Base-by-base conservation (phyloP, 2,888 invertebrate genomes). In the Lymantria monacha region DNA sequence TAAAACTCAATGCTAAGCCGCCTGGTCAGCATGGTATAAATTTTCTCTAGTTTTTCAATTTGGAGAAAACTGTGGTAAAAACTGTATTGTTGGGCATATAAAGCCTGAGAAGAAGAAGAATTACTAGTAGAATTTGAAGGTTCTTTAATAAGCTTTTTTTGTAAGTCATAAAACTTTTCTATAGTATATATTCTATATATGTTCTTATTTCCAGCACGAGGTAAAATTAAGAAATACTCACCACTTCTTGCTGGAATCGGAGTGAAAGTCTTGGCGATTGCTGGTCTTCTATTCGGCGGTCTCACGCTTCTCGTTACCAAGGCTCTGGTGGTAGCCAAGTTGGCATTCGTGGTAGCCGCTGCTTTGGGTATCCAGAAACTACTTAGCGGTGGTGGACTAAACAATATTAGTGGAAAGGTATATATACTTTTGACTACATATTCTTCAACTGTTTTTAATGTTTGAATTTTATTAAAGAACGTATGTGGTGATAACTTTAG, bases 311-410 rank as follows among this genome's bases (percentile, higher is more conserved):
- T 96, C 62, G 94, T 95, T 22, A 92, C 94, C 42, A 97, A 96
- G 85, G 96, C 96, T 30, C 83, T 96, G 49, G 90, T 96, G 59
- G 93, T 96, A 11, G 95, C 96, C 45, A 97, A 96, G 79, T 84
- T 96, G 51, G 96, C 97, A 0, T 93, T 97, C 60, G 80, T 96
- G 46, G 85, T 96, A 40, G 95, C 96, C 22, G 93, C 94, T 0
- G 90, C 95, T 30, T 76, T 96, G 46, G 95, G 95, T 7, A 89
- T 95, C 62, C 95, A 95, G 70, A 95, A 93, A 68, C 85, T 95
- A 46, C 82, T 95, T 65, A 91, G 93, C 51, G 93, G 93, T 1
- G 92, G 94, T 37, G 82, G 86, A 42, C 66, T 85, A 0, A 87
- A 82, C 57, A 85, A 70, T 50, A 78, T 90, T 7, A 83, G 88